A percentile compares a stretch with the other conserved stretches of the same genome.
These are phyloP conservation scores for Lepus americanus DNA, from an alignment of 2,113 vertebrate species.

Conservation along the genomic window DNA sequence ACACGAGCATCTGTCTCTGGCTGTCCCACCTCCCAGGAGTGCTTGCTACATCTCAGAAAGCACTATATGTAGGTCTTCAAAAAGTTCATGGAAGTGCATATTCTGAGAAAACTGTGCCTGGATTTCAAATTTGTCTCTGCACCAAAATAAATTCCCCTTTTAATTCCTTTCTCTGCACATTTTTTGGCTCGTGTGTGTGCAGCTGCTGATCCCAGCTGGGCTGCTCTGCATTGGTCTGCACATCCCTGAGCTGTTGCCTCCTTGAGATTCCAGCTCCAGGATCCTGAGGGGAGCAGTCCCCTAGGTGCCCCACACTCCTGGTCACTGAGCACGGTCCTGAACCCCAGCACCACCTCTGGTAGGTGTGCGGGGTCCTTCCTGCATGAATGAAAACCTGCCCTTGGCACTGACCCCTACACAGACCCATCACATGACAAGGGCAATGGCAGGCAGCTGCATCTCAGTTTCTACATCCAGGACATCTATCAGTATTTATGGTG, in stretches of 20 bases:
- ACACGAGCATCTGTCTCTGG: background rate
- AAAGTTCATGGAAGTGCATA: too few species aligned
- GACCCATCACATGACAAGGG: background rate
- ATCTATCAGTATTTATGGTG: background rate
- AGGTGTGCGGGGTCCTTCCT: background rate
- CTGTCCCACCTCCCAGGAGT: background rate
- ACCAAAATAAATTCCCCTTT: too few species aligned
- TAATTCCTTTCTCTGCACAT: too few species aligned
- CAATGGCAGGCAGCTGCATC: background rate
- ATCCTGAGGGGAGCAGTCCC: rapidly evolving
- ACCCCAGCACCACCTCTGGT: background rate
- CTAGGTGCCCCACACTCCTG: background rate
- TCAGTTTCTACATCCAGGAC: slow-evolving; percentile 7
- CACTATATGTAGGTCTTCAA: background rate
- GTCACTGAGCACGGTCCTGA: background rate
- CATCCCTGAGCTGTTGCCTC: background rate
- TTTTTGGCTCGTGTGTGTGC: background rate
- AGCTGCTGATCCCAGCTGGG: background rate
- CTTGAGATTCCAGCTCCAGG: background rate
- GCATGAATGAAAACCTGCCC: background rate
- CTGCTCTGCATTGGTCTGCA: background rate
- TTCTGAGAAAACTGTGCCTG: too few species aligned
- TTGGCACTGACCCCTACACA: background rate
- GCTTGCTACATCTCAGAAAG: background rate
- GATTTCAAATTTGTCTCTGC: too few species aligned